Percentiles rank a stretch among this genome's conserved stretches.
Evolutionary conservation across 1,140 invertebrate genomes (phyloP).

Genomic region (Drosophila gunungcola): DNA sequence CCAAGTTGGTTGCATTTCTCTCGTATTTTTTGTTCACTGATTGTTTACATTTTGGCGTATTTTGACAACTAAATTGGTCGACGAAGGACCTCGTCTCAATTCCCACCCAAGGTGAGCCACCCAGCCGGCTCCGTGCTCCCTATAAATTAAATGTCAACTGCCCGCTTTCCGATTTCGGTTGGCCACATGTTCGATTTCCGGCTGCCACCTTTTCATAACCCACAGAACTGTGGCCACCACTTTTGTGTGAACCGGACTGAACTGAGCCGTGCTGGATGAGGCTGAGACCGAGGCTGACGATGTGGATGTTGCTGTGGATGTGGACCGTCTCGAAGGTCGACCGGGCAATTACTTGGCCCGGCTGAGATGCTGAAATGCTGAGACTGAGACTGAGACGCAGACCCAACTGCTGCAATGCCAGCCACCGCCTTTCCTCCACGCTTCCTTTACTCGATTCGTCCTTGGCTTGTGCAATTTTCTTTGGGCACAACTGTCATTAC

Average conservation of each 20-base stretch:
- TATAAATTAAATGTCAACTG: slow-evolving; percentile 75
- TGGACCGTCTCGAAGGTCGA: slow-evolving; percentile 64
- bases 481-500: slow-evolving; percentile 53
- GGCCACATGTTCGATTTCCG: slow-evolving; percentile 78
- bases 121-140: slow-evolving; percentile 29
- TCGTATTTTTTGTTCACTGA: slow-evolving; percentile 59
- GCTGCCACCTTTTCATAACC: slow-evolving; percentile 62
- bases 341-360: slow-evolving; percentile 64
- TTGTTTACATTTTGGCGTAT: slow-evolving; percentile 78
- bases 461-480: slow-evolving; percentile 75
- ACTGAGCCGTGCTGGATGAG: slow-evolving; percentile 1
- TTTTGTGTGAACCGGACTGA: slow-evolving; percentile 32
- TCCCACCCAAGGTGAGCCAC: slow-evolving; percentile 49
- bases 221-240: slow-evolving; percentile 68
- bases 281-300: no score
- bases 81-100: slow-evolving; percentile 26
- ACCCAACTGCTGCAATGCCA: slow-evolving; percentile 60
- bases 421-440: slow-evolving; percentile 33
- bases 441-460: slow-evolving; percentile 42
- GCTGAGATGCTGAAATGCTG: slow-evolving; percentile 2
- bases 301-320: background rate
- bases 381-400: background rate
- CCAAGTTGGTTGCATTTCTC: slow-evolving; percentile 35
- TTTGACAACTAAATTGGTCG: slow-evolving; percentile 77
- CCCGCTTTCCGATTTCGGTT: slow-evolving; percentile 59